Base-by-base conservation (phyloP, 2,797 vertebrate genomes). In the Scolopax rusticola region DNA sequence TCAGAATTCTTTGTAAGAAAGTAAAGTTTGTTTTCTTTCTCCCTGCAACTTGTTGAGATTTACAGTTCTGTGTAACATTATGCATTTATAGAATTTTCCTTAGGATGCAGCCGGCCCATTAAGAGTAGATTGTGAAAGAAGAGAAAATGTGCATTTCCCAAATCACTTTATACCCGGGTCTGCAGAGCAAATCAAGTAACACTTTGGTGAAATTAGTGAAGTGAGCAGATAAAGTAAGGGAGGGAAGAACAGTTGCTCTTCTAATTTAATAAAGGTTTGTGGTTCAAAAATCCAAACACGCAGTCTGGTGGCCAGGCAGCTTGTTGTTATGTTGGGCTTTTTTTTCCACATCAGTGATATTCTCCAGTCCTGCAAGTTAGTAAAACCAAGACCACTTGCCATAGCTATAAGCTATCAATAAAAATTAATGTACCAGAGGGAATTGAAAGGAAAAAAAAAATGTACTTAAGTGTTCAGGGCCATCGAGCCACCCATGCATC, bases 391-490 rank as follows among this genome's bases (percentile, higher is more conserved):
- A 98, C 97, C 97, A 97, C 97, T 98, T 97, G 93, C 97, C 96
- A 95, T 97, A 97, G 96, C 97, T 97, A 93, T 94, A 93, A 97
- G 96, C 97, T 96, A 98, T 97, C 98, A 97, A 98, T 98, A 98
- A 98, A 98, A 98, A 98, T 98, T 98, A 98, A 98, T 97, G 98
- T 98, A 97, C 95, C 97, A 97, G 86, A 87, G 95, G 97, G 98
- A 97, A 98, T 97, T 97, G 98, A 97, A 98, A 98, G 96, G 92
- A 94, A 97, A 95, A 33, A 33, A 33, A 95, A 97, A 97, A 97
- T 87, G 96, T 97, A 97, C 97, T 97, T 97, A 97, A 97, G 96
- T 97, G 97, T 98, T 97, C 97, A 98, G 97, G 98, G 97, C 98
- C 98, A 97, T 94, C 76, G 90, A 95, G 76, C 95, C 96, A 91